Evolutionary conservation across 2,888 invertebrate genomes (phyloP), one percentile per base, ranked within the genome.

Genomic region (Drosophila kokeensis): DNA sequence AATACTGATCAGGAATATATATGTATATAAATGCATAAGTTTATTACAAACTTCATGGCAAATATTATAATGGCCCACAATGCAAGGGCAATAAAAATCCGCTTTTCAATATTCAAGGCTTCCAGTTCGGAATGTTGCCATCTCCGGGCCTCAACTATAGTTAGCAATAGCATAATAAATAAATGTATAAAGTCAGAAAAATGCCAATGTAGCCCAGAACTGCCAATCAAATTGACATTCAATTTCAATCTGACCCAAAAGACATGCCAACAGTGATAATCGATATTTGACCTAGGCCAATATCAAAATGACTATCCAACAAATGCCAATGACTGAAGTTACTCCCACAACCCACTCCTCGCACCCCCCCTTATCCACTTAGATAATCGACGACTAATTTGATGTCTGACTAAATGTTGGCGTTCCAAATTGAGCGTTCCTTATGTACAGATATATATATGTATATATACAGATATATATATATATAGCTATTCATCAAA

Each of bases 241-340:
- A 90, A 86, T 83, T 83, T 73, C 59, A 77, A 81, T 80, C 81
- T 86, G 88, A 83, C 86, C 88, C 74, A 76, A 89, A 69, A 70
- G 50, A 62, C 60, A 62, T 55, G 76, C 45, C 45, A 45, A 45
- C 65, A 38, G 69, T 68, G 87, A 84, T 83, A 87, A 90, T 87
- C 90, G 87, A 87, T 87, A 87, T 87, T 90, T 90, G 90, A 87
- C 87, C 87, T 87, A 87, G 87, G 87, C 89, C 90, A 87, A 87
- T 77, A 81, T 82, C 61, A n/a, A 81, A 80, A 80, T 77, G 79
- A 71, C 75, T 69, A 71, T 71, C 66, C 76, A 60, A 58, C 66
- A 30, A 69, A 69, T 57, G 40, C 29, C 81, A 42, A 29, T 60
- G 54, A 30, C 38, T 24, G 27, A 11, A 15, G 29, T 5, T 52